Evolutionary conservation across 64 coral and sea anemone species (phyloP), one percentile per base, ranked within the genome.

Genomic region (Montipora foliosa): DNA sequence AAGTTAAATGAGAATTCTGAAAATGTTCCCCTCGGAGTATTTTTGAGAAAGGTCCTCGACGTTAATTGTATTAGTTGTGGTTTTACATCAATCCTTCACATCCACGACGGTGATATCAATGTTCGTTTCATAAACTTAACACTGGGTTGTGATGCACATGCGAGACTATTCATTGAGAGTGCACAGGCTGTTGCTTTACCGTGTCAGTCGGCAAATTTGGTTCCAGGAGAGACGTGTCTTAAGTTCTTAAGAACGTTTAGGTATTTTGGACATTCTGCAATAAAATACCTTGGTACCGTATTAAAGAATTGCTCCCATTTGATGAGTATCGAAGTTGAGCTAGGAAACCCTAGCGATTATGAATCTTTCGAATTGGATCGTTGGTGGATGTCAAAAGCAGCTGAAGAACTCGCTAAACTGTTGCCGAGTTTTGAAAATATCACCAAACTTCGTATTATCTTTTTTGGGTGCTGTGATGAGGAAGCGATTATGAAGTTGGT

Each of bases 221-320:
- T 19, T 81, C 59, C 79, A 22, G 25, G 25, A 19, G 20, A 81
- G 20, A 13, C 79, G 24, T 81, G 52, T 59, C 12, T 59, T 2
- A 57, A 81, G 29, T 81, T 81, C 79, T 81, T 81, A 81, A 59
- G 48, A n/a, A n/a, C n/a, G n/a, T n/a, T n/a, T n/a, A n/a, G n/a
- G n/a, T n/a, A n/a, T n/a, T n/a, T n/a, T n/a, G n/a, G n/a, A n/a
- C n/a, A n/a, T n/a, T n/a, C n/a, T n/a, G n/a, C n/a, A n/a, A n/a
- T n/a, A n/a, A n/a, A n/a, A n/a, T n/a, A n/a, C n/a, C n/a, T n/a
- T n/a, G n/a, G n/a, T n/a, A n/a, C n/a, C n/a, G n/a, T n/a, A n/a
- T n/a, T n/a, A n/a, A n/a, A n/a, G n/a, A n/a, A n/a, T n/a, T n/a
- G n/a, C n/a, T n/a, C n/a, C n/a, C n/a, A n/a, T n/a, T n/a, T n/a